Conservation (phyloP, 2,113 vertebrate genomes). For the Chlorocebus sabaeus region DNA sequence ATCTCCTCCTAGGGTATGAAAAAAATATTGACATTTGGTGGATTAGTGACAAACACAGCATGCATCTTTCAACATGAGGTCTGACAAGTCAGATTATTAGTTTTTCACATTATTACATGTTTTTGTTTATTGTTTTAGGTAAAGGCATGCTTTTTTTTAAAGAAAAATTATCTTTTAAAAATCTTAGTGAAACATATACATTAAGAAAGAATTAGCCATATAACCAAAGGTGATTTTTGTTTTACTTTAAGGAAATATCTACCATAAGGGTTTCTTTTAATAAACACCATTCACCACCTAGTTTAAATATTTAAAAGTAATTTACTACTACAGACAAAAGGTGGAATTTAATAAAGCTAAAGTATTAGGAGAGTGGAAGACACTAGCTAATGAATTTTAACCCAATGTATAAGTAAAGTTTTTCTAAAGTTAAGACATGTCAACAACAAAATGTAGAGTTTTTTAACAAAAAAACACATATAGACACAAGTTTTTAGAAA, state of each 20-base stretch:
- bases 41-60: background rate
- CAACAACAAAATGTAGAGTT: background rate
- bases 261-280: background rate
- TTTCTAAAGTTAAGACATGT: background rate
- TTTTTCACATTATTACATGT: rapidly evolving
- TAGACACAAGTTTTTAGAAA: background rate
- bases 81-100: rapidly evolving
- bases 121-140: background rate
- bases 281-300: background rate
- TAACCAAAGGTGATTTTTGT: background rate
- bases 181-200: background rate
- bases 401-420: background rate
- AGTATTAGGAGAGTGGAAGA: background rate
- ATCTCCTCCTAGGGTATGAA: conserved; percentile 82
- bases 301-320: background rate
- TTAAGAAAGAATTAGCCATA: background rate
- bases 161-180: background rate
- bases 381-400: background rate
- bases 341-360: background rate
- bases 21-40: background rate
- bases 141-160: background rate
- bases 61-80: background rate
- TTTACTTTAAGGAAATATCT: background rate
- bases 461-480: background rate
- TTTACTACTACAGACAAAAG: background rate